A percentile compares a stretch with the other conserved stretches of the same genome.
phyloP scores from a whole-genome alignment of 2,888 invertebrate species.

The Pollenia angustigena region DNA sequence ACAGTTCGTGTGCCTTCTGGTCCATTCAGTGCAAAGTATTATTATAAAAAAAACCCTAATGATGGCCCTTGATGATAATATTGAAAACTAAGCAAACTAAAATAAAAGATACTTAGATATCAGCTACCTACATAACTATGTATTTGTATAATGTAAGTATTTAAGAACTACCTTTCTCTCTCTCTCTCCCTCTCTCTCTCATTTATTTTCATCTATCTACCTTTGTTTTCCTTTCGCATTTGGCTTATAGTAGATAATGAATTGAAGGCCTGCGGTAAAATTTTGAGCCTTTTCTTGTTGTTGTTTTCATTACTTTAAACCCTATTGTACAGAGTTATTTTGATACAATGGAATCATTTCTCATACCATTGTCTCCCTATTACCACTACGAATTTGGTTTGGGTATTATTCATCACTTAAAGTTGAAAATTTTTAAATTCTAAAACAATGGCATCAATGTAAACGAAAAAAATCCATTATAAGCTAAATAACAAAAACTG shows the following conservation, averaged over 20 bases:
- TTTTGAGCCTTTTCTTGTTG: background rate
- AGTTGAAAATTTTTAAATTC: background rate
- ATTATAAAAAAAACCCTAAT: background rate
- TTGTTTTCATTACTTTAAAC: background rate
- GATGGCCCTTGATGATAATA: conserved; percentile 25
- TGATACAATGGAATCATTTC: conserved; percentile 3
- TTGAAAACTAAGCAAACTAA: background rate
- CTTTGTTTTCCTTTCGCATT: no score
- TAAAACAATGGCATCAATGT: background rate
- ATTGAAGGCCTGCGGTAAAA: background rate
- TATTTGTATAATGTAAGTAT: background rate
- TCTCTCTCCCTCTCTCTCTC: no score
- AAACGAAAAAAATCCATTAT: background rate
- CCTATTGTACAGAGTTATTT: background rate
- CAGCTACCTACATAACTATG: conserved; percentile 8
- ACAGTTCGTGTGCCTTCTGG: no score
- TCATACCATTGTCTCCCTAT: background rate
- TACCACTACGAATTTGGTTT: background rate
- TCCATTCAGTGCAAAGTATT: no score
- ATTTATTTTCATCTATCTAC: no score
- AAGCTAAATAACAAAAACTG: no score
- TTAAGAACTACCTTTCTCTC: no score
- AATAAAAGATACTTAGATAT: conserved; percentile 27
- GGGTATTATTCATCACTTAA: background rate
- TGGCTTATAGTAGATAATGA: background rate